Evolutionary conservation across 2,113 vertebrate genomes (phyloP), one percentile per base, ranked within the genome.

Genomic region (Saimiri boliviensis): DNA sequence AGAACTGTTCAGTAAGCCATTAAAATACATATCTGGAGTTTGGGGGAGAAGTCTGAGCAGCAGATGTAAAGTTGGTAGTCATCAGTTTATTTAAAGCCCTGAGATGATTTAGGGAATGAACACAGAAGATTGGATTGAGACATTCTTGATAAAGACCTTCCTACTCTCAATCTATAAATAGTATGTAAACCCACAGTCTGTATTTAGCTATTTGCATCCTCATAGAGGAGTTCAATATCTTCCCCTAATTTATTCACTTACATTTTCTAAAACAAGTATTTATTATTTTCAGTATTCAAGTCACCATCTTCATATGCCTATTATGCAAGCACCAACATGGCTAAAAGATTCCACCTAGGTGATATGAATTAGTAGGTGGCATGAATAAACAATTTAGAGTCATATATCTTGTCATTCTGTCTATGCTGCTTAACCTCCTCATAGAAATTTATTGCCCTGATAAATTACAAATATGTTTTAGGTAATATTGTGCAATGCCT

Each of bases 381-480:
- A n/a, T 80, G 66, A 93, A 52, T 12, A 84, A 94, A 60, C 47
- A 88, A 79, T 47, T n/a, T 58, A 27, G 25, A 76, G 35, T 49
- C 52, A 40, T 30, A 49, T 21, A 6, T 68, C 89, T 76, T 49
- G 49, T 71, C 89, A 30, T 27, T n/a, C 25, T 66, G 58, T 83
- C 81, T 66, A n/a, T 27, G n/a, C 21, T 66, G 66, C 86, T 66
- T 66, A n/a, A 63, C 23, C 84, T 73, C 86, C 70, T 94, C 91
- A 80, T 32, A 93, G 89, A 91, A 32, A 87, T 90, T 49, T 89
- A 87, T 47, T 93, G 89, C 77, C 70, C 52, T 32, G 37, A 79
- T 74, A 73, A 92, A 93, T 77, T 82, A 76, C 90, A 90, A 93
- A 88, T 42, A 68, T 47, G 52, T 80, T 94, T 96, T 82, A 89